Evolutionary conservation across 1,140 invertebrate species (phyloP).

Genomic region (Homarus americanus): DNA sequence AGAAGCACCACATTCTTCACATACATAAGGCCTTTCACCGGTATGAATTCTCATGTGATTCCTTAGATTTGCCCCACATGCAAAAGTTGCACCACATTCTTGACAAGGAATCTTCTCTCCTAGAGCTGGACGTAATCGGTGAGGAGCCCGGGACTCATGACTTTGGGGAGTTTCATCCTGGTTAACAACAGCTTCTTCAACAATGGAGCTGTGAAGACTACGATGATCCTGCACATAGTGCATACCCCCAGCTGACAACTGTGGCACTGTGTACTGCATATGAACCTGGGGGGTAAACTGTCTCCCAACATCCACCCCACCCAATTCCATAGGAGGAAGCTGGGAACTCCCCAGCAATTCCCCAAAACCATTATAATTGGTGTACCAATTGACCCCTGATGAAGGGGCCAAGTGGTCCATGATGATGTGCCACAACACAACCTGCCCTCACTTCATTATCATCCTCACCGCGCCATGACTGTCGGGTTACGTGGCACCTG

Average conservation of each 20-base stretch:
- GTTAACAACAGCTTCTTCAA: background rate
- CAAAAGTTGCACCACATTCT: constrained; percentile 64
- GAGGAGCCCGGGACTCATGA: background rate
- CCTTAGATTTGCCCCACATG: constrained; percentile 70
- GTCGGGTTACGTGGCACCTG: constrained; percentile 67
- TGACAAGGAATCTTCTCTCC: constrained; percentile 55
- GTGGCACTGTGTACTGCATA: constrained; percentile 12
- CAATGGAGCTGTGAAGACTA: constrained; percentile 14
- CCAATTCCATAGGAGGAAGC: constrained; percentile 31
- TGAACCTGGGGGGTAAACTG: constrained; percentile 37
- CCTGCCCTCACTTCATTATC: constrained; percentile 60
- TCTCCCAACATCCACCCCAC: constrained; percentile 34
- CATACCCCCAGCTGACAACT: constrained; percentile 21
- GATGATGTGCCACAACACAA: constrained; percentile 45
- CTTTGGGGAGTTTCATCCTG: background rate
- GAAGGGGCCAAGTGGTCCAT: constrained; percentile 65
- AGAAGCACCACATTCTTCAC: constrained; percentile 69
- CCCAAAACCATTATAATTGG: constrained; percentile 67
- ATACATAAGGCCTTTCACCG: constrained; percentile 95
- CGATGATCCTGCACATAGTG: constrained; percentile 52
- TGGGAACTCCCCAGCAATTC: constrained; percentile 57
- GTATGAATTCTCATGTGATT: constrained; percentile 92
- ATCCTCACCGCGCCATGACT: constrained; percentile 64
- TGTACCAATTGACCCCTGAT: constrained; percentile 59
- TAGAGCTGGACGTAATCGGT: background rate